These are phyloP conservation scores for Rhea americana DNA, from an alignment of 2,113 vertebrate species.

Conservation along the genomic window DNA sequence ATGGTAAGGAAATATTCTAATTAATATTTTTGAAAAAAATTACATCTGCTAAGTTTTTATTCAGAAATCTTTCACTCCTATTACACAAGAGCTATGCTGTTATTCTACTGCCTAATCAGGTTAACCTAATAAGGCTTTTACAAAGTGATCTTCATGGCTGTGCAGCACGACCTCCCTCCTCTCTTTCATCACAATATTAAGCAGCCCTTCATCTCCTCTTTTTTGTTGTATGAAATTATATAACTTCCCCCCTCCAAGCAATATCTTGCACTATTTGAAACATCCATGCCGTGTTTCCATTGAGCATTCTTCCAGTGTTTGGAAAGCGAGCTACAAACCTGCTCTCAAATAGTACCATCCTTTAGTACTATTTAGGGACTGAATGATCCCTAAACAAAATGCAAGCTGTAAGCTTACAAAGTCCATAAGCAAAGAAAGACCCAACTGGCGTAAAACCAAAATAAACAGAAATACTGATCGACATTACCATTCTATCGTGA, in stretches of 20 bases:
- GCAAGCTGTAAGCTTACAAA: not conserved
- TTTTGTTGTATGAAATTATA: not conserved
- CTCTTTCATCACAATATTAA: constrained; percentile 42
- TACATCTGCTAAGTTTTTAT: not conserved
- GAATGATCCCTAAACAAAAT: not conserved
- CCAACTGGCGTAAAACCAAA: not conserved
- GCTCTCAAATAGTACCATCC: not conserved
- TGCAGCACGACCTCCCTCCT: not conserved
- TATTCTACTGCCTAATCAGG: constrained; percentile 39
- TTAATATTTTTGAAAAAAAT: not conserved
- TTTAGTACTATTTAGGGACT: not conserved
- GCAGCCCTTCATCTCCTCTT: constrained; percentile 17
- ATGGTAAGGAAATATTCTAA: constrained; percentile 5
- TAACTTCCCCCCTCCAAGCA: not conserved
- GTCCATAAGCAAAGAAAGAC: not conserved
- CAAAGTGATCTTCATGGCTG: not conserved
- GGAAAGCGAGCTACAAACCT: not conserved
- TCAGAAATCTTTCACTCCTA: constrained; percentile 2
- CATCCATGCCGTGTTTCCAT: not conserved
- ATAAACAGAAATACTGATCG: not conserved
- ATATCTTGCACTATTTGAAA: not conserved
- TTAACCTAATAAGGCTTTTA: constrained; percentile 31
- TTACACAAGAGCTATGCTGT: constrained; percentile 3
- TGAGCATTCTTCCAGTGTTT: not conserved
- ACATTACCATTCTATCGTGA: not conserved